A percentile compares a stretch with the other conserved stretches of the same genome.
Conservation (phyloP, 2,888 invertebrate genomes). For the Phalera bucephala region DNA sequence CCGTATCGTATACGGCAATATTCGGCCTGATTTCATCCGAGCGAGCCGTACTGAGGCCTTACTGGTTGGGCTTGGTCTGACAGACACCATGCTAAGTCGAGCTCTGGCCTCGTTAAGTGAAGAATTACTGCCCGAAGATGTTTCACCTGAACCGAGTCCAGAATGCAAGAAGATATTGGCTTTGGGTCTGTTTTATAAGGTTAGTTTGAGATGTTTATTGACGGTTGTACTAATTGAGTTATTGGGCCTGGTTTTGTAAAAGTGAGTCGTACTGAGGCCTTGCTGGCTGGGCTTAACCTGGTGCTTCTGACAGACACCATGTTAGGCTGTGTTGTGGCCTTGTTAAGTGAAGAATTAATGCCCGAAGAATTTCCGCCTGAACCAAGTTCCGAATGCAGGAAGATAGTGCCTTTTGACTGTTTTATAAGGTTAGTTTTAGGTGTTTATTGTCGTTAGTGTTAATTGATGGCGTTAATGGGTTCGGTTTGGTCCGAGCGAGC, state of each 20-base stretch:
- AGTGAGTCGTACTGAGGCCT: slow-evolving; percentile 82
- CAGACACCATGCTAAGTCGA: slow-evolving; percentile 63
- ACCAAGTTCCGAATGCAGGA: no score
- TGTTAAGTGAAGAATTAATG: no score
- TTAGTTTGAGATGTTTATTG: no score
- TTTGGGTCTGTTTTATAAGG: slow-evolving; percentile 92
- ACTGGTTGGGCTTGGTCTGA: slow-evolving; percentile 65
- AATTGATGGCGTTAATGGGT: slow-evolving; percentile 85
- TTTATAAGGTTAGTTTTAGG: no score
- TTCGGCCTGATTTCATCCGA: slow-evolving; percentile 79
- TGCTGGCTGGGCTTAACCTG: slow-evolving; percentile 64
- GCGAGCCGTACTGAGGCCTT: slow-evolving; percentile 82
- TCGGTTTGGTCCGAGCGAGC: slow-evolving; percentile 80
- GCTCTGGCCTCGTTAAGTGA: slow-evolving; percentile 77
- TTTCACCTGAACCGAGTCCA: slow-evolving; percentile 86
- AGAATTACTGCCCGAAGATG: slow-evolving; percentile 85
- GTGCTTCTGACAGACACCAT: slow-evolving; percentile 65
- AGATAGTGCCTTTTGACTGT: no score
- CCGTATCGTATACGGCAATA: slow-evolving; percentile 86
- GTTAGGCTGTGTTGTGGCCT: no score
- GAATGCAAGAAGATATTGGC: slow-evolving; percentile 88
- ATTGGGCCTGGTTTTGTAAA: slow-evolving; percentile 81
- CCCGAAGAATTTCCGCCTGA: no score
- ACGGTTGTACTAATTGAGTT: no score
- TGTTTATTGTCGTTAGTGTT: no score